A percentile compares a stretch with the other conserved stretches of the same genome.
phyloP scores from a whole-genome alignment of 2,888 invertebrate genomes.

The Pharmacophagus antenor region DNA sequence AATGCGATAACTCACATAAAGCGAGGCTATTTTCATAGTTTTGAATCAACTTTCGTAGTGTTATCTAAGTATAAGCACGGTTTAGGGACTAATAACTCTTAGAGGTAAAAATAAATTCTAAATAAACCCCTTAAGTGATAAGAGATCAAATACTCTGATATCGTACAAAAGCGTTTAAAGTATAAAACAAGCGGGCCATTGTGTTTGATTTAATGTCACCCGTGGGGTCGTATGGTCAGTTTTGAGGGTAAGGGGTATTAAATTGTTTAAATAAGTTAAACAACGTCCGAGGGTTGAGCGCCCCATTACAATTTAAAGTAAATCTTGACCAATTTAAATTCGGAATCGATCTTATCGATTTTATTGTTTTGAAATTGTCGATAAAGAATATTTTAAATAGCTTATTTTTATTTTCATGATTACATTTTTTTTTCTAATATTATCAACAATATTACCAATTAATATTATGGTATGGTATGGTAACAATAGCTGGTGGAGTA shows the following conservation, averaged over 20 bases:
- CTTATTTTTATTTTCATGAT: no score
- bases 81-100: conserved; percentile 71
- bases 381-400: no score
- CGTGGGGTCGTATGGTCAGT: conserved; percentile 61
- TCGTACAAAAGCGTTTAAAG: conserved; percentile 53
- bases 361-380: conserved; percentile 7
- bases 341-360: neutral
- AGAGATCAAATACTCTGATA: conserved; percentile 64
- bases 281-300: conserved; percentile 53
- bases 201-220: conserved; percentile 63
- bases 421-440: no score
- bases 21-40: no score
- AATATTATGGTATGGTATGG: no score
- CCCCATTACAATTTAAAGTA: conserved; percentile 44
- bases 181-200: conserved; percentile 48
- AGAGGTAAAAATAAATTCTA: conserved; percentile 66
- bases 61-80: conserved; percentile 58
- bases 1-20: no score
- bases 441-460: no score
- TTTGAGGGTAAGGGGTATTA: conserved; percentile 46
- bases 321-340: conserved; percentile 42
- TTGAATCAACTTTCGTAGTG: conserved; percentile 16
- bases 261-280: conserved; percentile 71
- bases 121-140: conserved; percentile 55
- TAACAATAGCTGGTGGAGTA: no score